Conservation (phyloP, 2,113 vertebrate genomes). For the Pholis gunnellus region DNA sequence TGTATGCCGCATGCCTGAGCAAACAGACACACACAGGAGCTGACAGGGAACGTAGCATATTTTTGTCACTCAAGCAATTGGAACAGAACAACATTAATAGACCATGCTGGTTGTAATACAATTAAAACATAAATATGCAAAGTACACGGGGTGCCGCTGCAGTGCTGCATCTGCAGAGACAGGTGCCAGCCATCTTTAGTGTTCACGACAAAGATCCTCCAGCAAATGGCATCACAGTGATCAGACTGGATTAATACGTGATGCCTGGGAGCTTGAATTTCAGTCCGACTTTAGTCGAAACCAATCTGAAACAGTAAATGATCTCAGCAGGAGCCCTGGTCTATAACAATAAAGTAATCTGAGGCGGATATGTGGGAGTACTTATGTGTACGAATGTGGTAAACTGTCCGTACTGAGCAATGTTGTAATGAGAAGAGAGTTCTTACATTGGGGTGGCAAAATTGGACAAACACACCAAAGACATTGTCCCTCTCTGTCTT, state of each 20-base stretch:
- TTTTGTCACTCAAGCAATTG: slow-evolving; percentile 79
- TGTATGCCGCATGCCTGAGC: neutral
- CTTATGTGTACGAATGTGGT: slow-evolving; percentile 35
- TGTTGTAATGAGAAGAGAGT: slow-evolving; percentile 19
- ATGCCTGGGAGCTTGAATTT: slow-evolving; percentile 70
- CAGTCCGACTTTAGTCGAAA: slow-evolving; percentile 55
- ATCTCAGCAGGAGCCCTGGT: slow-evolving; percentile 72
- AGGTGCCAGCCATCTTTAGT: slow-evolving; percentile 84
- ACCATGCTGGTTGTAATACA: slow-evolving; percentile 69
- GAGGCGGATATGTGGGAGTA: slow-evolving; percentile 38
- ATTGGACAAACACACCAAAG: slow-evolving; percentile 26
- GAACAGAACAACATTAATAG: slow-evolving; percentile 83
- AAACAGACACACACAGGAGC: slow-evolving; percentile 36
- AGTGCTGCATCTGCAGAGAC: slow-evolving; percentile 69
- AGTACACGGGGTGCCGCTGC: slow-evolving; percentile 44
- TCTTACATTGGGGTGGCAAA: slow-evolving; percentile 34
- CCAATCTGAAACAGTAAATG: slow-evolving; percentile 70
- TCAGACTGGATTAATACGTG: slow-evolving; percentile 76
- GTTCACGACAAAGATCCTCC: slow-evolving; percentile 75
- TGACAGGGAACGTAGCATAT: slow-evolving; percentile 67
- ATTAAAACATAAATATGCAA: slow-evolving; percentile 81
- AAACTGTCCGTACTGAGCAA: slow-evolving; percentile 45
- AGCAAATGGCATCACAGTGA: slow-evolving; percentile 74
- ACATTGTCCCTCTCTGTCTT: neutral
- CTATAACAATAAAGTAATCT: slow-evolving; percentile 72